Evolutionary conservation across 2,888 invertebrate genomes (phyloP).

Genomic region (Neocrepidodera transversa): DNA sequence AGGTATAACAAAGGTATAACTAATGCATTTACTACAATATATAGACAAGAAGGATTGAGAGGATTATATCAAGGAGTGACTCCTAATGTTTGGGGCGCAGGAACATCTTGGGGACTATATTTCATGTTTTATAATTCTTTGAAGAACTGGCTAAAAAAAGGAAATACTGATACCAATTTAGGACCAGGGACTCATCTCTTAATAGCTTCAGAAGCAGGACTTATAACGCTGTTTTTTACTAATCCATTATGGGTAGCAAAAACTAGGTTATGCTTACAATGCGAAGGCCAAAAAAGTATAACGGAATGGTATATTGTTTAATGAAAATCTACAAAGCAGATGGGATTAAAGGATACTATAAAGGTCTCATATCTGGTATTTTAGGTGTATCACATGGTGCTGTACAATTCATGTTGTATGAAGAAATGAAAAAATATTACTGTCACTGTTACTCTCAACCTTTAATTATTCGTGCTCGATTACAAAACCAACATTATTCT

Average conservation of each 20-base stretch:
- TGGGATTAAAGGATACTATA: constrained; percentile 90
- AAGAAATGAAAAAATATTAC: constrained; percentile 95
- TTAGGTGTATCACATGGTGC: constrained; percentile 99
- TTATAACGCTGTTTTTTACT: constrained; percentile 87
- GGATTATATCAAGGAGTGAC: constrained; percentile 97
- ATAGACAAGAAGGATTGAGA: constrained; percentile 81
- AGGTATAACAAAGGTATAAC: too few species aligned
- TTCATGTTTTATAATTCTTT: constrained; percentile 95
- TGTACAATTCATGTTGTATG: constrained; percentile 98
- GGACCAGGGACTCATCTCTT: constrained; percentile 86
- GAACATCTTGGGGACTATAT: constrained; percentile 97
- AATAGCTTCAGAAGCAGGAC: constrained; percentile 89
- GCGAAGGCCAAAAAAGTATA: constrained; percentile 76
- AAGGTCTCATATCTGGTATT: constrained; percentile 95
- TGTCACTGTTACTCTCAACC: constrained; percentile 80
- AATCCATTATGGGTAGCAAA: constrained; percentile 99
- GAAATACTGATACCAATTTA: constrained; percentile 78
- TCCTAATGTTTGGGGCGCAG: constrained; percentile 96
- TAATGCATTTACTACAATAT: constrained; percentile 84
- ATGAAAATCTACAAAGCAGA: constrained; percentile 87
- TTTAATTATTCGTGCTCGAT: constrained; percentile 87
- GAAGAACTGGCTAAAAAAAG: constrained; percentile 88
- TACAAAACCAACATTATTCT: constrained; percentile 93
- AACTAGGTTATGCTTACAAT: constrained; percentile 95
- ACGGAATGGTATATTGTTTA: constrained; percentile 91